Evolutionary conservation across 2,797 vertebrate species (phyloP), one percentile per base, ranked within the genome.

Genomic region (Podarcis siculus): DNA sequence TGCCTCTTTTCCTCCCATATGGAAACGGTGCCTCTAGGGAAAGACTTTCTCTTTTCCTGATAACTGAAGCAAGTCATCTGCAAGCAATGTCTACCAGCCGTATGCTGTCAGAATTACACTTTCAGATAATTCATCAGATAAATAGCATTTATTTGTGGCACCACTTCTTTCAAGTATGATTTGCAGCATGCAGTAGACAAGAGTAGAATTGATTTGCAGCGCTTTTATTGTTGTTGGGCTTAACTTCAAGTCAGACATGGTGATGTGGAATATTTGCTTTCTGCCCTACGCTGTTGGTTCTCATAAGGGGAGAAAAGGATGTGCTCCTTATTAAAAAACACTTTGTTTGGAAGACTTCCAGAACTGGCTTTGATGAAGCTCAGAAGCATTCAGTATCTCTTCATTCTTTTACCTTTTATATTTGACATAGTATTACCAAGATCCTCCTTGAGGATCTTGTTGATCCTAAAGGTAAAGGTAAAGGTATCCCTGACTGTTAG

Each of bases 121-220:
- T 81, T 42, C 17, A 83, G 49, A 66, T 0, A 4, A 15, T 0
- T 0, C 0, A 0, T 3, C 79, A 85, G 10, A 66, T 86, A 5
- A 4, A 55, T 39, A 80, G 35, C 45, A 39, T 39, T 87, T 49
- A 37, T 8, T 37, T 79, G 8, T 83, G 23, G 2, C 0, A 32
- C 7, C 76, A 67, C 9, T 37, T 42, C 67, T 0, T 32, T 82
- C 75, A 71, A 10, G 35, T 25, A 55, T 23, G 27, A 27, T 27
- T 25, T 67, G 67, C 37, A 79, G 45, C 19, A 17, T 49, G 27
- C 37, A 35, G 5, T 37, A 37, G 66, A 67, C 32, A 73, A 2
- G 10, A 55, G 0, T 32, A 55, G 42, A 55, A 67, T 49, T 80
- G 8, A 37, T 3, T 69, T 91, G 2, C 91, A n/a, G 23, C 0